Conservation (phyloP, 2,113 vertebrate species). For the Bothrops jararaca region DNA sequence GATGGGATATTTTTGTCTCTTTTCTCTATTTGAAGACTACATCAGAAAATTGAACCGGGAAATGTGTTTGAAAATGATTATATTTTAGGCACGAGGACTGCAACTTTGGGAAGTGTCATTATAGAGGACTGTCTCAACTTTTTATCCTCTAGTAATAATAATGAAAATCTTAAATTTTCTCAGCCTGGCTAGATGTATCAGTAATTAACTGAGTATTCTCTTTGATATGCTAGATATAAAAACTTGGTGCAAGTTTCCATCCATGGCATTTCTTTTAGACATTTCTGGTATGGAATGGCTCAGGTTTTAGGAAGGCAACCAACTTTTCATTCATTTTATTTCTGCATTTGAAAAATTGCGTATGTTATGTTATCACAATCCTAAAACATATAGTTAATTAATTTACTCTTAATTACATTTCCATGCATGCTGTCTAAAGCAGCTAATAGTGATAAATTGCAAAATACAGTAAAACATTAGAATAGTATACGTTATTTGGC, state of each 20-base stretch:
- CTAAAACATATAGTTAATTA: background rate
- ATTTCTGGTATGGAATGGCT: background rate
- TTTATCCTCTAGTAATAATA: background rate
- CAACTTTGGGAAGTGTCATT: background rate
- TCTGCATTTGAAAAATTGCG: background rate
- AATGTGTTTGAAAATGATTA: slow-evolving; percentile 28
- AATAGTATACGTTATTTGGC: background rate
- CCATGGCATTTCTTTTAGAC: slow-evolving; percentile 22
- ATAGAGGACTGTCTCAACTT: background rate
- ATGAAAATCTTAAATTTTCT: background rate
- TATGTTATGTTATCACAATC: no score
- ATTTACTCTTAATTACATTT: background rate
- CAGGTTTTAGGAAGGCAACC: background rate
- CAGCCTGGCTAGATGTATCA: background rate
- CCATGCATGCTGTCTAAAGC: background rate
- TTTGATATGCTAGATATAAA: slow-evolving; percentile 5
- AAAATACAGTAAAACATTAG: background rate
- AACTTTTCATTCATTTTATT: background rate
- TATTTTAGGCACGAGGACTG: slow-evolving; percentile 28
- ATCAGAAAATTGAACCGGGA: slow-evolving; percentile 3
- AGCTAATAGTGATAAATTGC: background rate
- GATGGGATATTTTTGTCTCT: background rate
- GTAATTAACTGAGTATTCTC: background rate
- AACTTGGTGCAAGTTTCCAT: background rate
- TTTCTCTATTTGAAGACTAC: background rate